Evolutionary conservation across 1,140 invertebrate genomes (phyloP).

Genomic region (Teleogryllus occipitalis): DNA sequence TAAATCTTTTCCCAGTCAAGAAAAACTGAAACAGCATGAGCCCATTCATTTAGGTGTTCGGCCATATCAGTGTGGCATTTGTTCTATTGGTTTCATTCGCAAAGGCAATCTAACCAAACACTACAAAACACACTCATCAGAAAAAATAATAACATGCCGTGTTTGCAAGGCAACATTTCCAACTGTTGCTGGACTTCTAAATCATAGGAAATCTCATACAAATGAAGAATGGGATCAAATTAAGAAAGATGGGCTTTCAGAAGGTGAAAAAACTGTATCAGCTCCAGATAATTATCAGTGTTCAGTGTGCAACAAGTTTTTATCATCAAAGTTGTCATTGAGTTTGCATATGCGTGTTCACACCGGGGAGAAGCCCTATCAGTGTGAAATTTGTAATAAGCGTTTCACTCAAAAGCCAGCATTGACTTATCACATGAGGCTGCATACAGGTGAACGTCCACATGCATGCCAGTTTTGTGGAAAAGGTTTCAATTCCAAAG

Average conservation of each 20-base stretch:
- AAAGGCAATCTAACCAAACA: slow-evolving; percentile 38
- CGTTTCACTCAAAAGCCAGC: slow-evolving; percentile 22
- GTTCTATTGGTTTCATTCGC: slow-evolving; percentile 39
- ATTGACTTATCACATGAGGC: slow-evolving; percentile 21
- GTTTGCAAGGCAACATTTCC: background rate
- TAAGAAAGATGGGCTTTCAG: slow-evolving; percentile 21
- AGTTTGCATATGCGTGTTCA: slow-evolving; percentile 61
- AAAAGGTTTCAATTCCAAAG: slow-evolving; percentile 29
- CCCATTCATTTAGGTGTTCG: slow-evolving; percentile 48
- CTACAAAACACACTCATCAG: background rate
- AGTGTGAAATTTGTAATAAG: slow-evolving; percentile 28
- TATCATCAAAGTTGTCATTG: slow-evolving; percentile 25
- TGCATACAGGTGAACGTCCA: slow-evolving; percentile 32
- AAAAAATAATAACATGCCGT: slow-evolving; percentile 40
- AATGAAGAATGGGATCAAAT: slow-evolving; percentile 29
- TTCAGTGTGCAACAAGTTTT: slow-evolving; percentile 35
- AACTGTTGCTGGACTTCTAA: background rate
- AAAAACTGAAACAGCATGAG: slow-evolving; percentile 34
- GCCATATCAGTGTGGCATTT: slow-evolving; percentile 41
- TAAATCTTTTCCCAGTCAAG: slow-evolving; percentile 30
- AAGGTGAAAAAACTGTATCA: background rate
- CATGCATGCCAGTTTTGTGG: slow-evolving; percentile 25
- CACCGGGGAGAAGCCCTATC: slow-evolving; percentile 57
- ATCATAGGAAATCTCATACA: slow-evolving; percentile 26
- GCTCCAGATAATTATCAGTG: slow-evolving; percentile 31